phyloP scores from a whole-genome alignment of 2,113 vertebrate species.

The Apeltes quadracus region DNA sequence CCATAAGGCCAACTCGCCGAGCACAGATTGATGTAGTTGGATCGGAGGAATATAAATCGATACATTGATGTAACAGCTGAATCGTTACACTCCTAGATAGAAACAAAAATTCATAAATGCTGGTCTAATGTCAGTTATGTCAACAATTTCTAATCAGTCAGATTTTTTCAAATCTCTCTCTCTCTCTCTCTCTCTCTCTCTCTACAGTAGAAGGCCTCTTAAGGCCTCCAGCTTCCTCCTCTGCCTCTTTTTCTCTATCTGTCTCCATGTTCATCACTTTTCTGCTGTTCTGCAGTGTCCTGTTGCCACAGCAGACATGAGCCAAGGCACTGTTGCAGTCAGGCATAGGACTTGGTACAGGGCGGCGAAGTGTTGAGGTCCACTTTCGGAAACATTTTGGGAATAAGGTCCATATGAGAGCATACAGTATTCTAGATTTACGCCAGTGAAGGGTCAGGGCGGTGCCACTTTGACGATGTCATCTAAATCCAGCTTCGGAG shows the following conservation, averaged over 20 bases:
- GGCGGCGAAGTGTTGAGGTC: constrained; percentile 1
- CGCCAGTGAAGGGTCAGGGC: neutral
- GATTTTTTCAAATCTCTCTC: too few relatives aligned
- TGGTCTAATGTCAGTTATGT: too few relatives aligned
- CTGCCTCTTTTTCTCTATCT: constrained; percentile 15
- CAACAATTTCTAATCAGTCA: too few relatives aligned
- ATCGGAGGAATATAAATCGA: too few relatives aligned
- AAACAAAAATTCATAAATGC: too few relatives aligned
- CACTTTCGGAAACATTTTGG: neutral
- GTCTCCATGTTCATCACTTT: neutral
- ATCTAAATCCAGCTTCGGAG: neutral
- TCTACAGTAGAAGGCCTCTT: constrained; percentile 18
- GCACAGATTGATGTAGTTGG: too few relatives aligned
- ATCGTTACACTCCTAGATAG: too few relatives aligned
- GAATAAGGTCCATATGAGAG: neutral
- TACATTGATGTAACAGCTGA: too few relatives aligned
- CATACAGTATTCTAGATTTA: neutral
- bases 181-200: constrained; percentile 13
- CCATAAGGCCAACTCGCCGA: too few relatives aligned
- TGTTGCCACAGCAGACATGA: neutral
- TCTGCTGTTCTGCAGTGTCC: constrained; percentile 2
- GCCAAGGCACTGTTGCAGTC: constrained; percentile 1
- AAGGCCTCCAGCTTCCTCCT: constrained; percentile 15
- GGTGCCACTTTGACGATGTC: constrained; percentile 10
- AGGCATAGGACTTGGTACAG: neutral